Conservation (phyloP, 2,797 vertebrate species). For the Glossophaga mutica region DNA sequence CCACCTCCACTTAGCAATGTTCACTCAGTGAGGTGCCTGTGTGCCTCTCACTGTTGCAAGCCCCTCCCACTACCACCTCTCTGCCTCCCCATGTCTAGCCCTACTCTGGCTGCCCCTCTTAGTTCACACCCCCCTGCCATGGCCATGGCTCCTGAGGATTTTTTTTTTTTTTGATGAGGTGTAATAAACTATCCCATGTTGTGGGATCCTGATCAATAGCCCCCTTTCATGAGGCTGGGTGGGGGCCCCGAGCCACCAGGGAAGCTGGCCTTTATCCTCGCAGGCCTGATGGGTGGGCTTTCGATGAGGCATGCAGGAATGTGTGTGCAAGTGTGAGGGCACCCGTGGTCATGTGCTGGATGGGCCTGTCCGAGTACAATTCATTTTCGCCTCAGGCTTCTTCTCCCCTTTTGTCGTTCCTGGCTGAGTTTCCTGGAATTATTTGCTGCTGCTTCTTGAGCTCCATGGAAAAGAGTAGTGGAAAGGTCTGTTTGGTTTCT, state of each 20-base stretch:
- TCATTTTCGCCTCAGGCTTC: not conserved
- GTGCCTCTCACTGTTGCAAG: not conserved
- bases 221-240: constrained; percentile 12
- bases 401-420: not conserved
- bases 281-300: not conserved
- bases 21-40: not conserved
- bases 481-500: not conserved
- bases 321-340: not conserved
- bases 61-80: not conserved
- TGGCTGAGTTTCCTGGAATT: not conserved
- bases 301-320: not conserved
- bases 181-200: not conserved
- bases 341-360: not conserved
- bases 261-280: not conserved
- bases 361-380: not conserved
- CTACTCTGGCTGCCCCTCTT: not conserved
- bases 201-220: not conserved
- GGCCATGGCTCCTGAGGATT: not conserved
- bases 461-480: not conserved
- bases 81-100: not conserved
- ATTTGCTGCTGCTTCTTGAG: not conserved
- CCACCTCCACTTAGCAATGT: not conserved
- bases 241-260: not conserved
- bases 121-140: not conserved
- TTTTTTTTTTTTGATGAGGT: not conserved